These are phyloP conservation scores for Sphyrna mokarran DNA, from an alignment of 2,113 vertebrate genomes.

Conservation along the genomic window DNA sequence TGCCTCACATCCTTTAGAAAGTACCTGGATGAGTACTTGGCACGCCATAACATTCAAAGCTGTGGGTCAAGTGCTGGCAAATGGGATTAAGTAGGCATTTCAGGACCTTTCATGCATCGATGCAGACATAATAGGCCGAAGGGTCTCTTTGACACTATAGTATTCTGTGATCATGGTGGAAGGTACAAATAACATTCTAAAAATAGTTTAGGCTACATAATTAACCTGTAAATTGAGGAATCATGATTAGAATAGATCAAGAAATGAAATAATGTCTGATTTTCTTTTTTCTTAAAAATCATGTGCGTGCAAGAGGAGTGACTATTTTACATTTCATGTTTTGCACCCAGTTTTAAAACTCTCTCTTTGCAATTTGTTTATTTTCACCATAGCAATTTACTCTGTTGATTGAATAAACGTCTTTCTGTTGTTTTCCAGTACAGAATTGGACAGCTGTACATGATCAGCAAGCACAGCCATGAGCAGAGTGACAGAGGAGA, in stretches of 20 bases:
- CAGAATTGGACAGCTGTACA: constrained; percentile 83
- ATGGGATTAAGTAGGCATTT: too few species aligned
- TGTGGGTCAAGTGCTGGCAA: too few species aligned
- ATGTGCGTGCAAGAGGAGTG: neutral
- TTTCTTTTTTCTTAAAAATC: neutral
- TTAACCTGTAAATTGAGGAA: neutral
- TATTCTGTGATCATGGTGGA: too few species aligned
- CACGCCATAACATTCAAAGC: too few species aligned
- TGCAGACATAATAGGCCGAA: too few species aligned
- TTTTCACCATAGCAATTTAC: neutral
- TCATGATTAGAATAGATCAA: neutral
- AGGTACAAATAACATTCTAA: too few species aligned
- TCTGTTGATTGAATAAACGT: constrained; percentile 2
- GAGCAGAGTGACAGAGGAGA: constrained; percentile 92
- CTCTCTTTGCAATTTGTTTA: neutral
- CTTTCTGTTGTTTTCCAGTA: constrained; percentile 55
- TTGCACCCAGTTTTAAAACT: neutral
- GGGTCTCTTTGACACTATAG: too few species aligned
- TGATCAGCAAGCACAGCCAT: constrained; percentile 93
- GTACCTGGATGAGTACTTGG: too few species aligned
- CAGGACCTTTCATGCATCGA: too few species aligned
- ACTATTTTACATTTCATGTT: neutral
- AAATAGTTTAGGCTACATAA: neutral
- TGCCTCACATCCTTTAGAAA: too few species aligned
- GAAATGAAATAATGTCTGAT: neutral